Evolutionary conservation across 2,113 vertebrate genomes (phyloP).

Genomic region (Grammomys dolichurus): DNA sequence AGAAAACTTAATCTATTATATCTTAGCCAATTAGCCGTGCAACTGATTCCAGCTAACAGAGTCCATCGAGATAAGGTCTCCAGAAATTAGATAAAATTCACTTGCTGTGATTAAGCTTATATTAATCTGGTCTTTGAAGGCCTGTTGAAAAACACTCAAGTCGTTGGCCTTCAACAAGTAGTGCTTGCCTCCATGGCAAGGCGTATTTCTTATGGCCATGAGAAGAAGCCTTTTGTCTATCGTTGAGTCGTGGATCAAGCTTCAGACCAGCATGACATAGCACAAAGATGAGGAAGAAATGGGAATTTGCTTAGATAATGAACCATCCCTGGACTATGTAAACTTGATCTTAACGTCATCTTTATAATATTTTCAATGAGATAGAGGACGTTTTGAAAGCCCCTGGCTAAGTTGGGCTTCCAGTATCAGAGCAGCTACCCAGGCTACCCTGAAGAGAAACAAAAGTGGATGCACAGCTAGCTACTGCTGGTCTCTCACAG

Average conservation of each 20-base stretch:
- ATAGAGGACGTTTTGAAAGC: neutral
- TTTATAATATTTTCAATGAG: neutral
- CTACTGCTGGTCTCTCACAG: neutral
- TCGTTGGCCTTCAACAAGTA: neutral
- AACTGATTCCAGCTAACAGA: neutral
- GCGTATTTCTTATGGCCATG: neutral
- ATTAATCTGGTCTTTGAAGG: neutral
- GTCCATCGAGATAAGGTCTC: neutral
- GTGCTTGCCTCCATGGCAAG: neutral
- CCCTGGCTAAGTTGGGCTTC: neutral
- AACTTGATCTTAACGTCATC: neutral
- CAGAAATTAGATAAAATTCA: neutral
- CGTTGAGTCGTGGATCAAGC: neutral
- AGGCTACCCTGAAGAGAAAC: neutral
- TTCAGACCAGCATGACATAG: neutral
- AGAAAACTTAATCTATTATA: neutral
- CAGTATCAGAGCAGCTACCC: neutral
- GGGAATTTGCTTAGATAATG: constrained; percentile 13
- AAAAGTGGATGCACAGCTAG: neutral
- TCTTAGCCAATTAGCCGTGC: neutral
- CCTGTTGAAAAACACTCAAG: neutral
- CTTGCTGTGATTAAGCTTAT: neutral
- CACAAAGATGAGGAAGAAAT: neutral
- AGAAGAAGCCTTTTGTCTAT: neutral
- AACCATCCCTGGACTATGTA: neutral